Conservation (phyloP, 2,888 invertebrate species). For the Drosophila setosimentum region DNA sequence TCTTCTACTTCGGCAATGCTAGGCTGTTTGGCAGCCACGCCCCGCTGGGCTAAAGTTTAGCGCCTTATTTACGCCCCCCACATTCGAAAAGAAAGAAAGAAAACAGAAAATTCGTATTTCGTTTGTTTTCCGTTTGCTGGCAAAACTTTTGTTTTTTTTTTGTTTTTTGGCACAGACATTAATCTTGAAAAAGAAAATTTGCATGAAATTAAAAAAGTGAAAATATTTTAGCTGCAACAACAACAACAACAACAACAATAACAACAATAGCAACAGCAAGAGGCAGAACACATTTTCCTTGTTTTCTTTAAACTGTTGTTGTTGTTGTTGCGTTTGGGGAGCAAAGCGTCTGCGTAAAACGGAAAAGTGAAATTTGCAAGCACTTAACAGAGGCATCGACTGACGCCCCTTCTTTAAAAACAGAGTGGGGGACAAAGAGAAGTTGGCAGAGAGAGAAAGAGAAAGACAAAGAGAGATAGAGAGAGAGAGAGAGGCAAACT, state of each 20-base stretch:
- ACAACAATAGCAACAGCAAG: neutral
- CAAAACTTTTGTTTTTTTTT: too few species aligned
- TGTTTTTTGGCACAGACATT: slow-evolving; percentile 73
- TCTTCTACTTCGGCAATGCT: neutral
- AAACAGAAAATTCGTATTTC: slow-evolving; percentile 23
- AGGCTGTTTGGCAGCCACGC: slow-evolving; percentile 36
- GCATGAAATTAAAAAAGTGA: slow-evolving; percentile 79
- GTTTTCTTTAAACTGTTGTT: neutral
- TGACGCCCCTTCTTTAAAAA: slow-evolving; percentile 3
- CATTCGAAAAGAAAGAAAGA: slow-evolving; percentile 3
- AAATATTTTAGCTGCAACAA: slow-evolving; percentile 59
- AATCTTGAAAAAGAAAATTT: slow-evolving; percentile 79
- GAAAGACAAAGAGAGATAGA: neutral
- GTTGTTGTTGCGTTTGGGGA: neutral
- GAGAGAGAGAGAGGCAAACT: neutral
- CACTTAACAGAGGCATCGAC: slow-evolving; percentile 63
- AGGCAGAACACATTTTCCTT: slow-evolving; percentile 21
- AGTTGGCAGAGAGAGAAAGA: neutral
- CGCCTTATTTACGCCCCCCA: slow-evolving; percentile 36
- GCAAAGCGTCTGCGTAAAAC: slow-evolving; percentile 37
- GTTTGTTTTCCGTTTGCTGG: slow-evolving; percentile 35
- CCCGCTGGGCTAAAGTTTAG: slow-evolving; percentile 36
- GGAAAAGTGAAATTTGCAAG: slow-evolving; percentile 78
- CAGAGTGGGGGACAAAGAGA: neutral
- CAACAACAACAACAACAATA: neutral